Evolutionary conservation across 2,113 vertebrate species (phyloP).

Genomic region (Silurus asotus): DNA sequence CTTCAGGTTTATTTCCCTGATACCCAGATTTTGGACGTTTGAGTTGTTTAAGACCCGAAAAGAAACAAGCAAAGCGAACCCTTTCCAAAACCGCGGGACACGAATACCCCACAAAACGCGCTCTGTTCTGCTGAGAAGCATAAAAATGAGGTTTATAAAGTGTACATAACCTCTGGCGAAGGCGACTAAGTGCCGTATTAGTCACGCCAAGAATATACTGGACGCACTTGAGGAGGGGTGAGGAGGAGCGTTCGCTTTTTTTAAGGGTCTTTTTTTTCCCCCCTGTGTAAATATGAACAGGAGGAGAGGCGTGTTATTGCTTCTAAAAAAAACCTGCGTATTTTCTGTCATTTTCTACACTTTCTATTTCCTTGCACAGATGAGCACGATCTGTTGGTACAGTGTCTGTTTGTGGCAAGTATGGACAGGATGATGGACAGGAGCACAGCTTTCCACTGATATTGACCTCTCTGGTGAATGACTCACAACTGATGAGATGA

Average conservation of each 20-base stretch:
- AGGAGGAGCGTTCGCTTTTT: neutral
- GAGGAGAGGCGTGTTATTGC: neutral
- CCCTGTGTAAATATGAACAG: neutral
- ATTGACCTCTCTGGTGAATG: conserved; percentile 30
- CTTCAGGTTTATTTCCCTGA: neutral
- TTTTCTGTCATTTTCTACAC: neutral
- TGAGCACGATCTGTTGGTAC: neutral
- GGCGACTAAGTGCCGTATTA: neutral
- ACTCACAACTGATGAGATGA: conserved; percentile 31
- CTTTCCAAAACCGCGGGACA: neutral
- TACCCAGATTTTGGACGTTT: neutral
- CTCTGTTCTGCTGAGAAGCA: neutral
- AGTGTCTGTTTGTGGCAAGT: conserved; percentile 3
- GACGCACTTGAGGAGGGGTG: neutral
- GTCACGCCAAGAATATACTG: neutral
- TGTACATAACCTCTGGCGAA: neutral
- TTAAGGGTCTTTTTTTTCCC: neutral
- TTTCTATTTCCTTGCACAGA: neutral
- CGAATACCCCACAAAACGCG: conserved; percentile 5
- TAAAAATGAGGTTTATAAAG: conserved; percentile 3
- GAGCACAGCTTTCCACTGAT: conserved; percentile 41
- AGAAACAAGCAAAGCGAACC: neutral
- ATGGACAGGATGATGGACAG: conserved; percentile 21
- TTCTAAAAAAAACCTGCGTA: neutral
- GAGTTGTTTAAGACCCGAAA: neutral